Percentiles rank a stretch among this genome's conserved stretches.
These are phyloP conservation scores for Caranx ignobilis DNA, from an alignment of 2,113 vertebrate species.

Conservation along the genomic window DNA sequence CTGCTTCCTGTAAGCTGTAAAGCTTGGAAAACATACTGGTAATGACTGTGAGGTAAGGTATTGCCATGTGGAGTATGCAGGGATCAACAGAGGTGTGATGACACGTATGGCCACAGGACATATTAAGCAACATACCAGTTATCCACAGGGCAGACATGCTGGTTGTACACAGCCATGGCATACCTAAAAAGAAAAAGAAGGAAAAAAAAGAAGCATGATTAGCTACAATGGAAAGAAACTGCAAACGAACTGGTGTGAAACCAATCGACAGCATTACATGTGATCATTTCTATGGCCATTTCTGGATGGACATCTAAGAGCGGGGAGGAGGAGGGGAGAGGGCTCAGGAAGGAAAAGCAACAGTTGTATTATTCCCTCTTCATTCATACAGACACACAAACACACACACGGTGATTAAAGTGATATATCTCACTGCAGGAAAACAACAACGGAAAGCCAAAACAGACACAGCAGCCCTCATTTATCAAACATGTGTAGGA, in stretches of 20 bases:
- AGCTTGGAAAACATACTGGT: not conserved
- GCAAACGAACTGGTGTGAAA: not conserved
- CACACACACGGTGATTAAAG: not conserved
- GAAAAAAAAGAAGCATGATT: conserved; percentile 3
- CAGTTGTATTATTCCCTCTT: not conserved
- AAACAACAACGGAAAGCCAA: not conserved
- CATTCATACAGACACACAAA: not conserved
- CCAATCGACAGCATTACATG: not conserved
- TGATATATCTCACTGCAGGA: not conserved
- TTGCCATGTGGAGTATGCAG: not conserved
- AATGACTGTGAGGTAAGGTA: not conserved
- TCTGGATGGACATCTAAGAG: not conserved
- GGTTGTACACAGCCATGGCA: conserved; percentile 92
- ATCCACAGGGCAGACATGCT: conserved; percentile 91
- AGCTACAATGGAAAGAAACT: conserved; percentile 9
- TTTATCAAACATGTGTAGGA: no score
- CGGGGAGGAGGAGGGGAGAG: not conserved
- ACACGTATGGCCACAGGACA: not conserved
- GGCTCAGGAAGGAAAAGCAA: not conserved
- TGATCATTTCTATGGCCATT: not conserved
- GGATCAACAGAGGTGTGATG: not conserved
- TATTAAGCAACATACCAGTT: conserved; percentile 86
- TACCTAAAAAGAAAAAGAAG: conserved; percentile 81
- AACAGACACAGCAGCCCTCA: no score
- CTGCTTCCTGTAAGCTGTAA: not conserved